Base-by-base conservation (phyloP, 2,113 vertebrate genomes). In the Ptilorrhoa leucosticta region DNA sequence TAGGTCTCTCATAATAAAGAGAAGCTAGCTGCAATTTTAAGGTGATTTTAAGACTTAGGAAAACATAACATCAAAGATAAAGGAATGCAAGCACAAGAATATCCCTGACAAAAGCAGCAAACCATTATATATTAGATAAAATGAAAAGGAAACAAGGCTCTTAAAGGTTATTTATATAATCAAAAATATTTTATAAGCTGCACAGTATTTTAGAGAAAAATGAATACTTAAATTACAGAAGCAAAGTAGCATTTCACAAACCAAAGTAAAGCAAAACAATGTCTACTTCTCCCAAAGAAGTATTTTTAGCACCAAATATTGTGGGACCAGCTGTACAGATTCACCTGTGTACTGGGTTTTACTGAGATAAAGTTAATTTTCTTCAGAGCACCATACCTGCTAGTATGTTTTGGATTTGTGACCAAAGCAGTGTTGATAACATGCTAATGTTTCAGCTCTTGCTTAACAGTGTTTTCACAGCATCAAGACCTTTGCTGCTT, bases 81-180 rank as follows among this genome's bases (percentile, higher is more conserved):
- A 83, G 82, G 80, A 95, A 89, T 69, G 64, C 65, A 91, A 93
- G 79, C 83, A 93, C 65, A 90, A 72, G 48, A 79, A 79, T 83
- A 89, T 18, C 84, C 93, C 85, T 93, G 93, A 94, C 42, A 92
- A 97, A 97, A 97, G 87, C 86, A 97, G 88, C 37, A 97, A 93
- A 92, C 14, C 51, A 83, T 95, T 94, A 89, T 69, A 87, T 88
- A 75, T 94, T 94, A 89, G 63, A 92, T 88, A 75, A 90, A 91
- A 92, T 51, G 22, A 68, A 94, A 82, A 96, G 53, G 96, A 91
- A 95, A 94, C 93, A 69, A 95, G 75, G 63, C 78, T 93, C 82
- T 94, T 96, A 56, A 92, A 69, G 51, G 69, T 91, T 85, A 96
- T 47, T 90, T 86, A 93, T 94, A 88, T 86, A 93, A 91, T 80